Percentiles rank a stretch among this genome's conserved stretches.
Conservation (phyloP, 2,113 vertebrate species). For the Micronycteris hirsuta region DNA sequence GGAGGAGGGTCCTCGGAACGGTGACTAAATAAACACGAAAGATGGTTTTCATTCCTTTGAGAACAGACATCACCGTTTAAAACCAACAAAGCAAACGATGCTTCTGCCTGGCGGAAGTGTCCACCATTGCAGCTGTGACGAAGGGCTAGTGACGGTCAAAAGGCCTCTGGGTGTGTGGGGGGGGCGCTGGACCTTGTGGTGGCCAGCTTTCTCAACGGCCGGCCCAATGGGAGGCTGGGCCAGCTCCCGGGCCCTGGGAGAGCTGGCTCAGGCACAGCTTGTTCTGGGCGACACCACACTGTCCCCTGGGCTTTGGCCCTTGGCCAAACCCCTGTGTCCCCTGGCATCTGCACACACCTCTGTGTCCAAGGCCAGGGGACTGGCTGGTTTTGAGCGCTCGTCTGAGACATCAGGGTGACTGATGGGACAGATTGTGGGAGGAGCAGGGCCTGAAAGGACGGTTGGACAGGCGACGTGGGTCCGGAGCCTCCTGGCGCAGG, state of each 20-base stretch:
- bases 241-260: not conserved
- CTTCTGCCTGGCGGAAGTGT: too few relatives aligned
- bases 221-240: fast-evolving
- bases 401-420: not conserved
- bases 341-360: too few relatives aligned
- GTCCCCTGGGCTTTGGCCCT: not conserved
- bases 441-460: not conserved
- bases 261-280: not conserved
- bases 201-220: not conserved
- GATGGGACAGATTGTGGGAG: not conserved
- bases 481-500: not conserved
- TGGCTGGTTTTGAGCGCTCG: fast-evolving
- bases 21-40: not conserved
- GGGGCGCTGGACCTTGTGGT: fast-evolving
- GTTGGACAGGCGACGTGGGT: not conserved
- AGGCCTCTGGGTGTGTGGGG: not conserved
- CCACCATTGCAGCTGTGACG: fast-evolving
- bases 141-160: fast-evolving
- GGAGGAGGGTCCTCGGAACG: too few relatives aligned
- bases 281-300: fast-evolving
- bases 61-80: too few relatives aligned
- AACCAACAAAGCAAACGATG: too few relatives aligned
- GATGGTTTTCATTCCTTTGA: not conserved
- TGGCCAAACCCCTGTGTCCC: not conserved
- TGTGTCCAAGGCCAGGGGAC: not conserved